Percentiles rank a stretch among this genome's conserved stretches.
phyloP scores from a whole-genome alignment of 2,113 vertebrate genomes.

The Entomyzon cyanotis region DNA sequence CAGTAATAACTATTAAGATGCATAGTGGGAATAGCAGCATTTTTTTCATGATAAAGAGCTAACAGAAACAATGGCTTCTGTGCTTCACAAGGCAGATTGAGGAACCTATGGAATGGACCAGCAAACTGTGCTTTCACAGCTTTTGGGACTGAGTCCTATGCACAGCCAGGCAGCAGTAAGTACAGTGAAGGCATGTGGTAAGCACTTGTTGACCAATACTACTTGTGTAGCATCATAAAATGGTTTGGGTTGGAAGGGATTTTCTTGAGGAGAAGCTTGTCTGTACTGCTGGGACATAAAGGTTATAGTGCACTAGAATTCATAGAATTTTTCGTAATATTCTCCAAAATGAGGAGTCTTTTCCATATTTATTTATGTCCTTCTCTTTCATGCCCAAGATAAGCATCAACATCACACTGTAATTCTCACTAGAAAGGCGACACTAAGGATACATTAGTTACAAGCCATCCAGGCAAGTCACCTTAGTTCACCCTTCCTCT shows the following conservation, averaged over 20 bases:
- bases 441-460: not conserved
- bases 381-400: not conserved
- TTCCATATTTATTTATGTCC: not conserved
- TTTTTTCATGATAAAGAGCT: not conserved
- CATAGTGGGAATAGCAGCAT: not conserved
- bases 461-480: not conserved
- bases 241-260: not conserved
- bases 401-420: not conserved
- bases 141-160: not conserved
- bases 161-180: not conserved
- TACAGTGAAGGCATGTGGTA: not conserved
- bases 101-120: not conserved
- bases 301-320: not conserved
- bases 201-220: not conserved
- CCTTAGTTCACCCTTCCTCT: slow-evolving; percentile 36
- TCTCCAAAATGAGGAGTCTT: not conserved
- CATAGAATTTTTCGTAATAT: not conserved
- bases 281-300: not conserved
- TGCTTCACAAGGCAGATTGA: not conserved
- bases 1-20: not conserved
- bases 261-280: not conserved
- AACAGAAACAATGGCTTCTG: not conserved
- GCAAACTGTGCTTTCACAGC: not conserved
- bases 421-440: not conserved
- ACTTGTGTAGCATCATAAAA: not conserved